Evolutionary conservation across 2,113 vertebrate species (phyloP).

Genomic region (Anguilla rostrata): DNA sequence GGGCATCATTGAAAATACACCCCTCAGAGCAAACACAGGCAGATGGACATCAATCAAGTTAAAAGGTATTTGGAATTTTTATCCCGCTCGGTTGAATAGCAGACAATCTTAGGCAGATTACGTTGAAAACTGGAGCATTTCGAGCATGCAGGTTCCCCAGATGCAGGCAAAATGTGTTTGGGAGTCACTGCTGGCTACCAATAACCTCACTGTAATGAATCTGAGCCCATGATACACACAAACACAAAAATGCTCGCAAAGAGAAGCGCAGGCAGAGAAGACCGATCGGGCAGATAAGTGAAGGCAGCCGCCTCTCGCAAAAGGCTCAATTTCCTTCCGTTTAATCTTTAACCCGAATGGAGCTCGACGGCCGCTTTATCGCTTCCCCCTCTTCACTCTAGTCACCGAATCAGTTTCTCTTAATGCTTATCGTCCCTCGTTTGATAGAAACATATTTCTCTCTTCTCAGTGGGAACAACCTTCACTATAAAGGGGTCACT

Average conservation of each 20-base stretch:
- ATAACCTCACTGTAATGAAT: constrained; percentile 41
- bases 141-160: constrained; percentile 38
- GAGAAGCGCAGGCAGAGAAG: background rate
- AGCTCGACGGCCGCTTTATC: constrained; percentile 15
- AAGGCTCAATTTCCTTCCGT: constrained; percentile 36
- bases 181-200: background rate
- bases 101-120: constrained; percentile 7
- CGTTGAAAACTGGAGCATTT: constrained; percentile 23
- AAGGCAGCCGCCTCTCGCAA: constrained; percentile 29
- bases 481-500: constrained; percentile 12
- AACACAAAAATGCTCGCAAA: constrained; percentile 26
- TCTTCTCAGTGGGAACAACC: constrained; percentile 20
- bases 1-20: background rate
- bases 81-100: constrained; percentile 24
- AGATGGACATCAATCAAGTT: constrained; percentile 6
- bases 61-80: constrained; percentile 6
- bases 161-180: constrained; percentile 24
- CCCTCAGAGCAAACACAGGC: background rate
- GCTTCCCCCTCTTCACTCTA: constrained; percentile 37
- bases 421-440: constrained; percentile 27
- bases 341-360: constrained; percentile 39
- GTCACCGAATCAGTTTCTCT: constrained; percentile 34
- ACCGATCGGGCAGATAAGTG: constrained; percentile 15
- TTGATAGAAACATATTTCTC: constrained; percentile 27
- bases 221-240: constrained; percentile 3